These are phyloP conservation scores for Pandion haliaetus DNA, from an alignment of 2,113 vertebrate species.

Conservation along the genomic window DNA sequence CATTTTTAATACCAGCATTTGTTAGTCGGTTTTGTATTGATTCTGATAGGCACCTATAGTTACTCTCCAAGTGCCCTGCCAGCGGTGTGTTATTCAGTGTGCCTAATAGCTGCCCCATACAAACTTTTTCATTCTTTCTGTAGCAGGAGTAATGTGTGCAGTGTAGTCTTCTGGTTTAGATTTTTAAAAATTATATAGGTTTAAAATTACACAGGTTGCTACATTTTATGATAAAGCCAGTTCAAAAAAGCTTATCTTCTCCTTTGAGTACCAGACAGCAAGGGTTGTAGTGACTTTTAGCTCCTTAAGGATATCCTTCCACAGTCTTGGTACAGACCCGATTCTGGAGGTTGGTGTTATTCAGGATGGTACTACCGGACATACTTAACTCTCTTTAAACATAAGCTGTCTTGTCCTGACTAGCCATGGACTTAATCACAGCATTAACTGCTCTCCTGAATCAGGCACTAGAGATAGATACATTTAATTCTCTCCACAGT, in stretches of 20 bases:
- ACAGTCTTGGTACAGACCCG: background rate
- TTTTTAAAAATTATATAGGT: background rate
- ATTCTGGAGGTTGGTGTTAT: background rate
- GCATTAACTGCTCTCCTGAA: constrained; percentile 43
- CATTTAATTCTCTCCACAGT: constrained; percentile 29
- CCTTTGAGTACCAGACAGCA: background rate
- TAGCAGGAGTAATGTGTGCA: background rate
- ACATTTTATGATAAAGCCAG: background rate
- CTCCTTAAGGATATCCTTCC: background rate
- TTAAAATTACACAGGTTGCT: background rate
- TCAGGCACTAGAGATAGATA: constrained; percentile 33
- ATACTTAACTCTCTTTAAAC: constrained; percentile 46
- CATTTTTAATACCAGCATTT: constrained; percentile 34
- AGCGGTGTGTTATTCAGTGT: background rate
- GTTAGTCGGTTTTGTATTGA: background rate
- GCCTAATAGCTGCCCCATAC: background rate
- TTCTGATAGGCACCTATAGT: background rate
- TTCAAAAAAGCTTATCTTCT: background rate
- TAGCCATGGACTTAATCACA: constrained; percentile 45
- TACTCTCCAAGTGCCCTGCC: background rate
- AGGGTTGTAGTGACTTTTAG: background rate
- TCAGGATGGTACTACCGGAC: background rate
- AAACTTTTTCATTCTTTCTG: background rate
- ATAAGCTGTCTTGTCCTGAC: constrained; percentile 43
- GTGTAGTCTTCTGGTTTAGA: background rate